Evolutionary conservation across 2,113 vertebrate genomes (phyloP), one percentile per base, ranked within the genome.

Genomic region (Lepisosteus oculatus): DNA sequence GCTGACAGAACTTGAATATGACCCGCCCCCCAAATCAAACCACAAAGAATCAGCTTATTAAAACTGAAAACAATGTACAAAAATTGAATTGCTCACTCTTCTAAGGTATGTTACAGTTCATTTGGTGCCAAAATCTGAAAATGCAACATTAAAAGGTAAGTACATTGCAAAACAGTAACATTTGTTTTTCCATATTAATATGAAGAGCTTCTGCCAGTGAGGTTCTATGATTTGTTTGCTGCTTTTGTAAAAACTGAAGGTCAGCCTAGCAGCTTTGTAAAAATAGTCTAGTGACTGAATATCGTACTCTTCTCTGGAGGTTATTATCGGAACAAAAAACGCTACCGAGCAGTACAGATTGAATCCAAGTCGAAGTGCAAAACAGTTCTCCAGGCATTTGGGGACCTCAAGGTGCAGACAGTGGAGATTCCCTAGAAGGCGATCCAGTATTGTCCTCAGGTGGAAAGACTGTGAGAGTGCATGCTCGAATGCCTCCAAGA

Each of bases 381-480:
- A 93, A 87, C 88, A 88, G 88, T 86, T 87, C 89, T 90, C 84
- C 65, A 79, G 83, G 69, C 77, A 77, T 83, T 77, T 65, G 42
- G 56, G 76, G 79, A 43, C 81, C 76, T 95, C 93, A 98, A 84
- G 96, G 96, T 84, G 95, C 97, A 43, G 96, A 98, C 70, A 99
- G 95, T 61, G 97, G 97, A 42, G 95, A 98, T 82, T 99, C 97
- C 83, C 96, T 90, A 76, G 92, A 97, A 6, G 97, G 97, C 44
- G 97, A 99, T 73, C 95, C 88, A n/a, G 92, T 93, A 8, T 93
- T 89, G 82, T 99, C 96, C 85, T 98, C 97, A 0, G 96, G 96
- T 55, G 97, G 95, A 76, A 98, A 98, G 81, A 99, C 97, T 0
- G 96, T 99, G 56, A 99, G 95, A 47, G 97, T 99, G 84, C 97